These are phyloP conservation scores for Nasua narica DNA, from an alignment of 2,797 vertebrate genomes.

Conservation along the genomic window DNA sequence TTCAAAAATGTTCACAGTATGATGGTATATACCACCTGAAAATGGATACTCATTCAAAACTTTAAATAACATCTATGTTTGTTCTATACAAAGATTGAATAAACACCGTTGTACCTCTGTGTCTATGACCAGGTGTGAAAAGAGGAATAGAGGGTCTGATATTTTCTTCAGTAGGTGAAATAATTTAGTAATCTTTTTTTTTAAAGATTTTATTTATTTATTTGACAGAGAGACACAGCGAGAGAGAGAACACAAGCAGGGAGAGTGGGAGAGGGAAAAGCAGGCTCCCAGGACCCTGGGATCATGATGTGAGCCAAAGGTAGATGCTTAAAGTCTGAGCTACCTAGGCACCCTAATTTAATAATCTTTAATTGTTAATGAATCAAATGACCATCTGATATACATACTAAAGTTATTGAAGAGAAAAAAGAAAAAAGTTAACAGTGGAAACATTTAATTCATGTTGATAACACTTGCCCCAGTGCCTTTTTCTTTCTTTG, in stretches of 20 bases:
- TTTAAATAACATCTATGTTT: not conserved
- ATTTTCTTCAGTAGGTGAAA: not conserved
- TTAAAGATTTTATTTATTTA: no score
- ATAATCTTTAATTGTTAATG: not conserved
- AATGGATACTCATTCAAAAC: not conserved
- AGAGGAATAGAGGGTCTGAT: not conserved
- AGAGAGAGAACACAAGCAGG: no score
- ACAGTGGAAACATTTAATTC: not conserved
- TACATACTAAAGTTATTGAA: not conserved
- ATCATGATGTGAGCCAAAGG: no score
- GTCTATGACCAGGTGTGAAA: not conserved
- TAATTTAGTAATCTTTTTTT: not conserved
- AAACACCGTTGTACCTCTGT: not conserved
- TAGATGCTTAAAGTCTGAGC: no score
- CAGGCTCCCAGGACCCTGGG: no score
- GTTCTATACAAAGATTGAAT: not conserved
- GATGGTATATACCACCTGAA: not conserved
- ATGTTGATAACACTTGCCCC: not conserved
- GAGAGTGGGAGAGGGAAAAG: no score
- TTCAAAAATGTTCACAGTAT: not conserved
- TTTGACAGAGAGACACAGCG: no score
- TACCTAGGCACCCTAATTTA: not conserved
- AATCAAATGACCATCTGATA: not conserved
- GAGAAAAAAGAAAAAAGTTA: not conserved
- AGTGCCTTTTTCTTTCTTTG: not conserved